These are phyloP conservation scores for Triplophysa siluroides DNA, from an alignment of 2,113 vertebrate species.

Conservation along the genomic window DNA sequence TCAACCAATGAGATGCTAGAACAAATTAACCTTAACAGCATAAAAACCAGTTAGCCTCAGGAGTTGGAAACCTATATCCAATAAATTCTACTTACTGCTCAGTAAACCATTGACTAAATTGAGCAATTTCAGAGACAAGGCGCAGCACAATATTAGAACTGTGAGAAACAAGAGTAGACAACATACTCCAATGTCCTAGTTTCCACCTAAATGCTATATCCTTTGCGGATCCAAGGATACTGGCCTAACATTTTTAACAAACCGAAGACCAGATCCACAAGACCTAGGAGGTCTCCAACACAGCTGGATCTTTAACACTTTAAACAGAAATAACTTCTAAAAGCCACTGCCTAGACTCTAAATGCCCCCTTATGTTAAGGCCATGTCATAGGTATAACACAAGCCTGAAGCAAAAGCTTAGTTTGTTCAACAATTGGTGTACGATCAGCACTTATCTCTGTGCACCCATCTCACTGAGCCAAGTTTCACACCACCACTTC, in stretches of 20 bases:
- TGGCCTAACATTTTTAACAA: slow-evolving; percentile 20
- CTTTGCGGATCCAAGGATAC: slow-evolving; percentile 16
- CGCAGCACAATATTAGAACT: slow-evolving; percentile 19
- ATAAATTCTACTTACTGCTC: slow-evolving; percentile 10
- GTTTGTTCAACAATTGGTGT: slow-evolving; percentile 39
- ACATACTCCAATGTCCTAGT: slow-evolving; percentile 32
- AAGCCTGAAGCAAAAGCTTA: slow-evolving; percentile 30
- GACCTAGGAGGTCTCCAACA: not conserved
- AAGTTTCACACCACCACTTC: slow-evolving; percentile 74
- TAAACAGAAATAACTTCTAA: slow-evolving; percentile 4
- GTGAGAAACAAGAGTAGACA: slow-evolving; percentile 22
- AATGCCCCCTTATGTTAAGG: not conserved
- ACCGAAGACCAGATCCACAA: not conserved
- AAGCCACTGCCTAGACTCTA: not conserved
- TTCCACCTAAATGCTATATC: slow-evolving; percentile 22
- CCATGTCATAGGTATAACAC: slow-evolving; percentile 32
- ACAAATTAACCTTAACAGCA: not conserved
- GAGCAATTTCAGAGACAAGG: slow-evolving; percentile 9
- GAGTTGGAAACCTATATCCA: not conserved
- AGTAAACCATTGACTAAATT: not conserved
- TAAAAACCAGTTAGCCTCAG: not conserved
- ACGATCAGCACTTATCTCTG: slow-evolving; percentile 55
- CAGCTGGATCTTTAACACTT: not conserved
- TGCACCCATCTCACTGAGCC: slow-evolving; percentile 59
- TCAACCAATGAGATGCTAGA: not conserved